Percentiles rank a stretch among this genome's conserved stretches.
These are phyloP conservation scores for Trididemnum nubilum DNA, from an alignment of 23 tunicate species.

Conservation along the genomic window DNA sequence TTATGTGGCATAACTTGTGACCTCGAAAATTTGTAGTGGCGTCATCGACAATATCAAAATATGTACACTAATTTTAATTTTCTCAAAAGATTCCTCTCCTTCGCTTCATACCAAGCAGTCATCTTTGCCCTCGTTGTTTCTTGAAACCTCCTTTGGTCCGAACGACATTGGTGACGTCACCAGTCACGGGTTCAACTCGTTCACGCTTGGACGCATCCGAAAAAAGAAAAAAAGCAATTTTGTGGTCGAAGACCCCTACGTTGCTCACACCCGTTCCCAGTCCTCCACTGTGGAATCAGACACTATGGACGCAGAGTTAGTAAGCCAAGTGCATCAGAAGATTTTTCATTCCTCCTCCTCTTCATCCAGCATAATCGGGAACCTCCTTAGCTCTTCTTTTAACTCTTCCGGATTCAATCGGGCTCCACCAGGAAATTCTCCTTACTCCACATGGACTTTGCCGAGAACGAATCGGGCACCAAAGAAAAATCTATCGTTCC, in stretches of 20 bases:
- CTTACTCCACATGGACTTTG: conserved; percentile 62
- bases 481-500: conserved; percentile 37
- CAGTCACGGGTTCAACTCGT: conserved; percentile 22
- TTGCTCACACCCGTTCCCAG: conserved; percentile 29
- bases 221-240: background rate
- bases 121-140: conserved; percentile 58
- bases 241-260: background rate
- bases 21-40: no score
- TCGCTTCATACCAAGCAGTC: conserved; percentile 44
- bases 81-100: background rate
- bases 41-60: no score
- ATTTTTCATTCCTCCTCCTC: conserved; percentile 59
- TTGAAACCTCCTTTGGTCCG: conserved; percentile 65
- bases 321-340: conserved; percentile 43
- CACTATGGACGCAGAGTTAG: conserved; percentile 39
- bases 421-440: background rate
- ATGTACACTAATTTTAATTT: no score
- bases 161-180: conserved; percentile 45
- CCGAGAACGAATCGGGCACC: conserved; percentile 59
- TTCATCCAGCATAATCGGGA: conserved; percentile 44
- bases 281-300: conserved; percentile 48
- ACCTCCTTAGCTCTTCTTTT: conserved; percentile 33
- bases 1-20: no score
- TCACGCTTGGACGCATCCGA: conserved; percentile 5
- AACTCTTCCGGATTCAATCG: conserved; percentile 17